Base-by-base conservation (phyloP, 2,888 invertebrate species). In the Cheilosia scutellata region DNA sequence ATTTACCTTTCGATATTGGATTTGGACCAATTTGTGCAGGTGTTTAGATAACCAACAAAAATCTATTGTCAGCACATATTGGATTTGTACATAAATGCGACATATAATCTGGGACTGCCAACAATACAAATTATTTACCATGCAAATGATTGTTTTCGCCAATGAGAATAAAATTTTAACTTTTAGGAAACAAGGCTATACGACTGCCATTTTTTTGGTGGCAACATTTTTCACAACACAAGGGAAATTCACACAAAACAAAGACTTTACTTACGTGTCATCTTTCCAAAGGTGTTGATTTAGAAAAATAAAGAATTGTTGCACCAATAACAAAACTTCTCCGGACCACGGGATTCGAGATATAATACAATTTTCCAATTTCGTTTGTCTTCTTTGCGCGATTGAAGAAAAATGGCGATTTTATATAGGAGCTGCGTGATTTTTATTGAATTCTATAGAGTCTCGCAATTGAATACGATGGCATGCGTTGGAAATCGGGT, bases 251-350 rank as follows among this genome's bases (percentile, higher is more conserved):
- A 33, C 11, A 25, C 9, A 63, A 63, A 25, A 9, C 5, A 0
- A 37, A 27, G 13, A 49, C 47, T 53, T 55, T n/a, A 74, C 72
- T 79, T 60, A 79, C 79, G 79, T 74, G 79, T 79, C 79, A 79
- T 79, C 44, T 79, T 66, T 79, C 72, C 65, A 79, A 65, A 74
- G 66, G 58, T 79, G 79, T 66, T 47, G 37, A 44, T 72, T 79
- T 66, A 53, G 79, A 79, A 72, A 74, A 79, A 72, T 65, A 79
- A 79, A 79, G 71, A 79, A 72, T 79, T 77, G 77, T 62, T 79
- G 71, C 63, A 60, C 72, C 78, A 79, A 79, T 79, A 79, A 79
- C 78, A 79, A 79, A 79, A 79, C 78, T 79, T 71, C 33, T 63
- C 7, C 42, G 47, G 42, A 79, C 58, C 78, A 79, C 78, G 78